Evolutionary conservation across 2,113 vertebrate species (phyloP).

Genomic region (Gymnarchus niloticus): DNA sequence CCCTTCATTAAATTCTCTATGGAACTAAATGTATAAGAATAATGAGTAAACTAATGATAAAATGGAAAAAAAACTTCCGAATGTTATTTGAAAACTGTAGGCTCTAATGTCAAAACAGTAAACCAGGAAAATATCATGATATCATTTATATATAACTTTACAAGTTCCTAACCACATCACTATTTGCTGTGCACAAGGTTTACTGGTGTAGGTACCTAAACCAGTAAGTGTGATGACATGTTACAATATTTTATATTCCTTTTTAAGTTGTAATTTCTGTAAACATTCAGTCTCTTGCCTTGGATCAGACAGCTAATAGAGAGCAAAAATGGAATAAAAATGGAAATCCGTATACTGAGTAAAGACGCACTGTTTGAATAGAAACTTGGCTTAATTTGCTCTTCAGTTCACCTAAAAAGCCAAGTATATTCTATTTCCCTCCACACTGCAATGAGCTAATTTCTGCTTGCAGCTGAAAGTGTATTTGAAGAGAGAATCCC

Average conservation of each 20-base stretch:
- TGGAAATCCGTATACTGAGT: not conserved
- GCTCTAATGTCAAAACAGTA: not conserved
- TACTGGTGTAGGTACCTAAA: not conserved
- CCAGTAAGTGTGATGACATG: not conserved
- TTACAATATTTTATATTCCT: not conserved
- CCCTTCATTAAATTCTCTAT: not conserved
- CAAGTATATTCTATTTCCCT: conserved; percentile 11
- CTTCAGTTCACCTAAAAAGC: not conserved
- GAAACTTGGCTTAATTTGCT: not conserved
- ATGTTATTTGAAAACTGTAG: not conserved
- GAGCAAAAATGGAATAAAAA: not conserved
- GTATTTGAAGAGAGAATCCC: conserved; percentile 4
- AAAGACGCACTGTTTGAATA: not conserved
- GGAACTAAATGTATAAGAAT: not conserved
- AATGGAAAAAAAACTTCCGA: not conserved
- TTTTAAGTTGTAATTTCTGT: not conserved
- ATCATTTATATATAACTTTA: not conserved
- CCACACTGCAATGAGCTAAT: conserved; percentile 3
- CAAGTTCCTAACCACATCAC: not conserved
- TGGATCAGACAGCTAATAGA: not conserved
- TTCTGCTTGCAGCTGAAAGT: conserved; percentile 4
- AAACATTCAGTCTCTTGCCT: not conserved
- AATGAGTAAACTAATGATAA: not conserved
- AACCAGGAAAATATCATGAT: not conserved
- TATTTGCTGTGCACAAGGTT: not conserved